phyloP scores from a whole-genome alignment of 2,797 vertebrate species.

The Pterois miles region DNA sequence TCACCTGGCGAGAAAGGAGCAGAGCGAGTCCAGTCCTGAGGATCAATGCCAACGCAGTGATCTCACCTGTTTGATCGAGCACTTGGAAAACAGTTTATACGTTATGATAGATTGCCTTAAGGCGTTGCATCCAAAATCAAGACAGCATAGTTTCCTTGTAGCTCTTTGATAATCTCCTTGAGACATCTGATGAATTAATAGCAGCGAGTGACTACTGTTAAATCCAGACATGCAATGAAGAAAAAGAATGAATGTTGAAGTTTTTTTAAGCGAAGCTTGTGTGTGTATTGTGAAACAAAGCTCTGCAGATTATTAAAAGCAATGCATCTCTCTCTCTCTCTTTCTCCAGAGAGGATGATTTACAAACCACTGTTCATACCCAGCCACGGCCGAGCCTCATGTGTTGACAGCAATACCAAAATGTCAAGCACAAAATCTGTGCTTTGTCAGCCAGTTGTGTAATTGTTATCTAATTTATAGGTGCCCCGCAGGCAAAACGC shows the following conservation, averaged over 20 bases:
- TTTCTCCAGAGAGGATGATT: constrained; percentile 64
- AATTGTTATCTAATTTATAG: constrained; percentile 83
- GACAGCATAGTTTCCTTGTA: constrained; percentile 20
- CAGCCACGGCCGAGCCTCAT: constrained; percentile 26
- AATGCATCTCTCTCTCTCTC: neutral
- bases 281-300: neutral
- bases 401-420: constrained; percentile 72
- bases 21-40: constrained; percentile 76
- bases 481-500: constrained; percentile 62
- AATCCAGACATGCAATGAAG: neutral
- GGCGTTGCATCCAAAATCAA: constrained; percentile 20
- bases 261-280: neutral
- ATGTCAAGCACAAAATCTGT: constrained; percentile 68
- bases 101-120: constrained; percentile 57
- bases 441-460: constrained; percentile 73
- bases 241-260: neutral
- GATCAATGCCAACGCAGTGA: constrained; percentile 54
- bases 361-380: constrained; percentile 68
- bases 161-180: constrained; percentile 8
- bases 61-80: constrained; percentile 61
- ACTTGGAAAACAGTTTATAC: constrained; percentile 69
- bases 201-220: constrained; percentile 14
- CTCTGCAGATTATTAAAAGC: neutral
- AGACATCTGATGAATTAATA: constrained; percentile 25
- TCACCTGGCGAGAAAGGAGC: constrained; percentile 60